These are phyloP conservation scores for Pheosia tremula DNA, from an alignment of 2,888 invertebrate genomes.

Conservation along the genomic window DNA sequence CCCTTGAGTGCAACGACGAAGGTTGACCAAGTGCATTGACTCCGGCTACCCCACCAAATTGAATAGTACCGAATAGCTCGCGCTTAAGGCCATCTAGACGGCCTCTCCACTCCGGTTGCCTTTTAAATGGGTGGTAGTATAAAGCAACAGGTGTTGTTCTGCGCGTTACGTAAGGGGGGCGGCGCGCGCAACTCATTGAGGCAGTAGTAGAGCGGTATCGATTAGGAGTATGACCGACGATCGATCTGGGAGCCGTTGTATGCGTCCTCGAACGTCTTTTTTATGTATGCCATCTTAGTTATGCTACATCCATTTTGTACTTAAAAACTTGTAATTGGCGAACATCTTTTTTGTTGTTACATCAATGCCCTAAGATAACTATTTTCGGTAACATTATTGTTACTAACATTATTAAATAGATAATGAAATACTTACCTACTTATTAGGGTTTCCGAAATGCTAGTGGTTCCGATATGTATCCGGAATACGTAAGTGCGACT, in stretches of 20 bases:
- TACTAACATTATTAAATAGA: too few relatives aligned
- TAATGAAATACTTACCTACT: too few relatives aligned
- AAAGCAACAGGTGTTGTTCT: constrained; percentile 77
- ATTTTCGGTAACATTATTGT: too few relatives aligned
- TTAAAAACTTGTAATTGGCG: neutral
- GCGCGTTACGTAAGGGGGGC: constrained; percentile 76
- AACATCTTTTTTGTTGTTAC: too few relatives aligned
- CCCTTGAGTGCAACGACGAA: constrained; percentile 82
- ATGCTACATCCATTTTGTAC: neutral
- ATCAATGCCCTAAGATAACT: too few relatives aligned
- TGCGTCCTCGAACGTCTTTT: constrained; percentile 64
- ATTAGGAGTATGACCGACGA: constrained; percentile 70
- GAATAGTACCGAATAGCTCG: constrained; percentile 29
- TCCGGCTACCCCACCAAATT: constrained; percentile 63
- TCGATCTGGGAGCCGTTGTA: constrained; percentile 67
- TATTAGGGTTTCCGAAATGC: constrained; percentile 6
- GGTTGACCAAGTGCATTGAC: constrained; percentile 82
- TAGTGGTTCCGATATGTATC: constrained; percentile 19
- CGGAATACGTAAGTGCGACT: constrained; percentile 20
- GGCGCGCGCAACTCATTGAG: constrained; percentile 81
- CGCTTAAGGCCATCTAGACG: constrained; percentile 36
- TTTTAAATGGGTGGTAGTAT: constrained; percentile 76
- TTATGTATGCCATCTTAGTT: constrained; percentile 35
- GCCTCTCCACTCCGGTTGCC: constrained; percentile 52
- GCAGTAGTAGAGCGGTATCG: constrained; percentile 75